Evolutionary conservation across 2,113 vertebrate genomes (phyloP).

Genomic region (Syrrhaptes paradoxus): DNA sequence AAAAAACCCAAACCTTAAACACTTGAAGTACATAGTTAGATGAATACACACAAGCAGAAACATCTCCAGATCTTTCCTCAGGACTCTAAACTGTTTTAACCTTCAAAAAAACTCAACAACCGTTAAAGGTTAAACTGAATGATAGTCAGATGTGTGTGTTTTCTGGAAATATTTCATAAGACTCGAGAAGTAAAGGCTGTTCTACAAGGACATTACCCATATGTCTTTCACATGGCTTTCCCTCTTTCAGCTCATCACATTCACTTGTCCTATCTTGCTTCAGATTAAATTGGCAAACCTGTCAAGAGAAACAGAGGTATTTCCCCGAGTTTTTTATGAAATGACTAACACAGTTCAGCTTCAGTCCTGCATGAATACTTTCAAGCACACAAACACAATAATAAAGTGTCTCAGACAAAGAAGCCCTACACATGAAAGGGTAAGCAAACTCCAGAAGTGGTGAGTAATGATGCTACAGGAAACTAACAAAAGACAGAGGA

Average conservation of each 20-base stretch:
- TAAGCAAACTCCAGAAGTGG: not conserved
- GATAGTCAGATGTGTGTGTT: not conserved
- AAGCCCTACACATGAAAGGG: not conserved
- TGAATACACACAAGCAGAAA: not conserved
- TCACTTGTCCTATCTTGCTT: not conserved
- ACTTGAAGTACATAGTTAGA: not conserved
- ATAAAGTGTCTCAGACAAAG: not conserved
- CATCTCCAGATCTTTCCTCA: not conserved
- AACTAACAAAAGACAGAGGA: not conserved
- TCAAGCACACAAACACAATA: not conserved
- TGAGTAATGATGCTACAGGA: not conserved
- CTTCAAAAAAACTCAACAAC: not conserved
- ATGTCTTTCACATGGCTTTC: not conserved
- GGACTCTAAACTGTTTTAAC: not conserved
- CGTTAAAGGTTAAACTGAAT: not conserved
- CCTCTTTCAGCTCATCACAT: not conserved
- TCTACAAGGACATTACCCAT: not conserved
- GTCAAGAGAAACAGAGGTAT: not conserved
- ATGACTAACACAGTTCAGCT: not conserved
- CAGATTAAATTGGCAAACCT: not conserved
- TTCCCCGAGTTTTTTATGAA: not conserved
- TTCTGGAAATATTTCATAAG: slow-evolving; percentile 7
- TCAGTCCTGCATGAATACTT: not conserved
- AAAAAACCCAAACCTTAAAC: not conserved
- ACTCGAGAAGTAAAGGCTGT: not conserved